phyloP scores from a whole-genome alignment of 1,140 invertebrate species.

The Drosophila santomea region DNA sequence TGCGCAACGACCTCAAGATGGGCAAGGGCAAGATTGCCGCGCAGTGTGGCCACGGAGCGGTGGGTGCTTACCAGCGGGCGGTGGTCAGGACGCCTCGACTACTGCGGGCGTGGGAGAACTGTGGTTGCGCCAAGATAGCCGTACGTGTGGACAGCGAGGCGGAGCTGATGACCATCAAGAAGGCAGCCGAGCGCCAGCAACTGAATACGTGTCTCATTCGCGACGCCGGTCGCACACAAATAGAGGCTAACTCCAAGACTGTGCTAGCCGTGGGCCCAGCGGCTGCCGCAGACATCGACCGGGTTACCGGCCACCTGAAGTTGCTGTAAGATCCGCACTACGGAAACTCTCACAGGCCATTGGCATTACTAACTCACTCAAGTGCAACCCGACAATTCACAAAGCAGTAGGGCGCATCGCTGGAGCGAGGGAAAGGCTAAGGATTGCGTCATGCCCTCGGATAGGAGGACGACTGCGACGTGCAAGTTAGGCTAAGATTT shows the following conservation, averaged over 20 bases:
- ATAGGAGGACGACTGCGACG: constrained; percentile 50
- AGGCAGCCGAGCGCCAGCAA: constrained; percentile 88
- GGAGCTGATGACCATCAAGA: constrained; percentile 88
- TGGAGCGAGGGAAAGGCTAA: constrained; percentile 8
- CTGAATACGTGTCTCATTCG: constrained; percentile 90
- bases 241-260: constrained; percentile 93
- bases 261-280: constrained; percentile 96
- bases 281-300: constrained; percentile 89
- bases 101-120: constrained; percentile 90
- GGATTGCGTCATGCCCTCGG: constrained; percentile 16
- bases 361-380: constrained; percentile 22
- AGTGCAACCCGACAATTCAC: constrained; percentile 47
- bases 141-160: constrained; percentile 90
- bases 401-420: constrained; percentile 59
- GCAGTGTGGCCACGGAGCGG: constrained; percentile 96
- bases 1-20: constrained; percentile 96
- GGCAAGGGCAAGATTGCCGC: constrained; percentile 96
- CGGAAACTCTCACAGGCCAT: constrained; percentile 21
- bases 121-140: constrained; percentile 94
- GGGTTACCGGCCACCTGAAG: constrained; percentile 95
- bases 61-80: constrained; percentile 91
- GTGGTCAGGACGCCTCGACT: constrained; percentile 87
- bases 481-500: constrained; percentile 60
- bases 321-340: constrained; percentile 87
- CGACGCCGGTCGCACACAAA: constrained; percentile 96